Evolutionary conservation across 1,140 invertebrate species (phyloP).

Genomic region (Arion vulgaris): DNA sequence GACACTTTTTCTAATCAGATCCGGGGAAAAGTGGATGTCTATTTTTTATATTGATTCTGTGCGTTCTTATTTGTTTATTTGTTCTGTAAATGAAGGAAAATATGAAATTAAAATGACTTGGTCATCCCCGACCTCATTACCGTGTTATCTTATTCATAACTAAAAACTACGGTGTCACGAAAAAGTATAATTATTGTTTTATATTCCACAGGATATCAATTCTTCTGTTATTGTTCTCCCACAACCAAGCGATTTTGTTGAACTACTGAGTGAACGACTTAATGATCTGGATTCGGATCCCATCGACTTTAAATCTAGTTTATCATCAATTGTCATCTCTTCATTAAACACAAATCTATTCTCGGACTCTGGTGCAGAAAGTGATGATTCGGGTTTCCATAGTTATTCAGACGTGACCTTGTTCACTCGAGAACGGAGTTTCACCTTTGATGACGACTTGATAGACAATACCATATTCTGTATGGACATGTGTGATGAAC

Average conservation of each 20-base stretch:
- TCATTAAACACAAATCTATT: conserved; percentile 24
- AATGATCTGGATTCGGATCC: conserved; percentile 35
- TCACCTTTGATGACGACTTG: conserved; percentile 10
- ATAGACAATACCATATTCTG: neutral
- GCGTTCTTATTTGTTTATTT: too few relatives aligned
- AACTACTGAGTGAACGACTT: conserved; percentile 39
- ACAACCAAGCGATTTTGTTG: conserved; percentile 42
- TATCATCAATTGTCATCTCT: conserved; percentile 23
- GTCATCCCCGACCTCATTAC: too few relatives aligned
- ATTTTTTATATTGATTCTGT: too few relatives aligned
- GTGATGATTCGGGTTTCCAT: conserved; percentile 38
- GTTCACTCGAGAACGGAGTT: neutral
- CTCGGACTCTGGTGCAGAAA: conserved; percentile 34
- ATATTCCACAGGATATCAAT: conserved; percentile 12
- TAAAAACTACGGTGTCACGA: too few relatives aligned
- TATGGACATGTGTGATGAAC: neutral
- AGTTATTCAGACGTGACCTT: conserved; percentile 24
- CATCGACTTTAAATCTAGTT: conserved; percentile 21
- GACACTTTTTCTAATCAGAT: too few relatives aligned
- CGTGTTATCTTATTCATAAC: too few relatives aligned
- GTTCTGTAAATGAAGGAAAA: too few relatives aligned
- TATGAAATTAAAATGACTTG: too few relatives aligned
- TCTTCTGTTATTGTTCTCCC: conserved; percentile 45
- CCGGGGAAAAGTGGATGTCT: too few relatives aligned
- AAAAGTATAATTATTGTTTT: too few relatives aligned